Conservation (phyloP, 53 echinoderm and acorn worm species). For the Temnopleurus reevesii region DNA sequence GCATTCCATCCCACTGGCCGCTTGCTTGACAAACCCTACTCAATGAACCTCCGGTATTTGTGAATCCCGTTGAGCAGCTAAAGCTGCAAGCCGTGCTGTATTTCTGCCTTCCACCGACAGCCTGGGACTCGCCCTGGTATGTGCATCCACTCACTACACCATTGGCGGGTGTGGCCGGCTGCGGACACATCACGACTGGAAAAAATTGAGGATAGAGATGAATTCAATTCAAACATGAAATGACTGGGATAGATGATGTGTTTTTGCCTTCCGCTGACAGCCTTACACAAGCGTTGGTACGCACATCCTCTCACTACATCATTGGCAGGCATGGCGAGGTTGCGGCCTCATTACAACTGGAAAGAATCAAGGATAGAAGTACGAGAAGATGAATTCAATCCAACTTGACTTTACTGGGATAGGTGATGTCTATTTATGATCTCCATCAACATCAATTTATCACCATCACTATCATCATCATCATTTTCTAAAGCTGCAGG, state of each 20-base stretch:
- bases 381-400: no score
- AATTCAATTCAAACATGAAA: no score
- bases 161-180: constrained; percentile 45
- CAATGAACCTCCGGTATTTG: constrained; percentile 61
- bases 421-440: no score
- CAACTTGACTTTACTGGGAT: no score
- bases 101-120: constrained; percentile 33
- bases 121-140: constrained; percentile 27
- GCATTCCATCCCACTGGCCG: constrained; percentile 66
- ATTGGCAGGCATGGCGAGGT: constrained; percentile 43
- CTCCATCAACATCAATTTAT: no score
- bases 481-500: constrained; percentile 37
- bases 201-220: no score
- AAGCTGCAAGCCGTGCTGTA: constrained; percentile 59
- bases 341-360: constrained; percentile 61
- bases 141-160: constrained; percentile 51
- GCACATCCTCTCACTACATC: constrained; percentile 48
- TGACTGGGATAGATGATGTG: no score
- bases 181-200: constrained; percentile 71
- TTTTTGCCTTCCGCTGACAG: constrained; percentile 30
- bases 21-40: constrained; percentile 66
- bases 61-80: constrained; percentile 67
- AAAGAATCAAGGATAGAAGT: not conserved
- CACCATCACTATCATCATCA: no score
- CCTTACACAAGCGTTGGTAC: constrained; percentile 21